Evolutionary conservation across 2,888 invertebrate species (phyloP).

Genomic region (Cerastis leucographa): DNA sequence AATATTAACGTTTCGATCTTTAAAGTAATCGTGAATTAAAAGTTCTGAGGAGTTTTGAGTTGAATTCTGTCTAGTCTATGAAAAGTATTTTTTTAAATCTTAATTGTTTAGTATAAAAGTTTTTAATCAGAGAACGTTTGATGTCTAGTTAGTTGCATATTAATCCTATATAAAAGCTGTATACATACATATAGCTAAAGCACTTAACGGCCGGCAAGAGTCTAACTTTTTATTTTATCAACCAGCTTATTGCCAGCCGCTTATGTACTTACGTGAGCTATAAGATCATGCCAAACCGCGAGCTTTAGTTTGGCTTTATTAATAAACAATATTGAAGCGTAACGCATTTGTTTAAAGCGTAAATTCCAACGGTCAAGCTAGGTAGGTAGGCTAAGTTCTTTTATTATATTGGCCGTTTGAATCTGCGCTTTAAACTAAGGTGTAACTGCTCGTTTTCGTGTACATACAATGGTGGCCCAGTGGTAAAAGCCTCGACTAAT

Average conservation of each 20-base stretch:
- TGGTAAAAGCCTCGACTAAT: too few relatives aligned
- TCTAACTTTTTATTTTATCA: background rate
- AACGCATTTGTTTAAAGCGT: background rate
- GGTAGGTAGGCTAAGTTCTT: conserved; percentile 21
- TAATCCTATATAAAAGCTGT: background rate
- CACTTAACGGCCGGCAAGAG: conserved; percentile 1
- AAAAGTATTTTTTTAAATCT: conserved; percentile 6
- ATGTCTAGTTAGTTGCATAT: conserved; percentile 34
- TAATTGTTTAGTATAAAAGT: conserved; percentile 7
- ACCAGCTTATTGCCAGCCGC: background rate
- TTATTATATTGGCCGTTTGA: background rate
- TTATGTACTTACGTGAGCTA: conserved; percentile 18
- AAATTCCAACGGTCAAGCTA: conserved; percentile 1
- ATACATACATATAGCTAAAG: conserved; percentile 1
- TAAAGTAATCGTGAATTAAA: conserved; percentile 17
- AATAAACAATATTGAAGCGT: background rate
- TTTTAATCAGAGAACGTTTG: conserved; percentile 23
- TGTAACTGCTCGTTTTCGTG: too few relatives aligned
- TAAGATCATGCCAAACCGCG: background rate
- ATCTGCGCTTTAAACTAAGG: background rate
- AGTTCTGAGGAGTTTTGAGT: background rate
- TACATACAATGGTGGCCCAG: too few relatives aligned
- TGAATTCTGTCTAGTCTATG: background rate
- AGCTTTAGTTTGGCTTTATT: conserved; percentile 2
- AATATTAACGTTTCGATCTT: conserved; percentile 36